Base-by-base conservation (phyloP, 2,113 vertebrate species). In the Toxostoma redivivum region DNA sequence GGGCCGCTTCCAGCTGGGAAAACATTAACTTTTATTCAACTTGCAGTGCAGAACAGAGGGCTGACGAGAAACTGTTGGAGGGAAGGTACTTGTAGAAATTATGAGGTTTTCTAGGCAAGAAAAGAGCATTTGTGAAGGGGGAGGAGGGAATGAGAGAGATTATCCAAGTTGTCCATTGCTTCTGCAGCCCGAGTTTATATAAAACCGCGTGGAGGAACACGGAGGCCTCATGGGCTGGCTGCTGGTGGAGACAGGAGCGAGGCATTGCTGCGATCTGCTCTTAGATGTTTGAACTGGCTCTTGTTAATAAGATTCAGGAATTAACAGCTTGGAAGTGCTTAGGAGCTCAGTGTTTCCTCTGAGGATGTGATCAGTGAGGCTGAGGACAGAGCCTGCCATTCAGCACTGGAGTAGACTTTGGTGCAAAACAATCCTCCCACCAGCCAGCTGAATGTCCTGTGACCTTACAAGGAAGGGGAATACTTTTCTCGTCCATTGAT, bases 251-350 rank as follows among this genome's bases (percentile, higher is more conserved):
- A 61, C 57, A 28, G 71, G 71, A 88, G 45, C 10, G 22, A 82
- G 79, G 87, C 67, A 56, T 79, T 85, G 62, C 71, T 77, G 44
- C 1, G 2, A 77, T 84, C 78, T 72, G 40, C 78, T 85, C 81
- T 86, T 33, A 60, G 67, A 64, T 56, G 56, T 70, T 74, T 92
- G 44, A 90, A 53, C 88, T 91, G 64, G 71, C 60, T 94, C 51
- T 66, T 64, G 40, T 81, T 96, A 95, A 88, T 95, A 86, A 94
- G 72, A 93, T 86, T 88, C 56, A 14, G 74, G 92, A 92, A 86
- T 96, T 95, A 96, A 90, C 56, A 86, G 82, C 72, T 95, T 86
- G 67, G 72, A 93, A 92, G 64, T 12, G 3, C 79, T 96, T 90
- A 95, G 90, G 61, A 90, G 45, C 58, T 94, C 73, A 81, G 16